Evolutionary conservation across 2,113 vertebrate genomes (phyloP).

Genomic region (Corvus cornix): DNA sequence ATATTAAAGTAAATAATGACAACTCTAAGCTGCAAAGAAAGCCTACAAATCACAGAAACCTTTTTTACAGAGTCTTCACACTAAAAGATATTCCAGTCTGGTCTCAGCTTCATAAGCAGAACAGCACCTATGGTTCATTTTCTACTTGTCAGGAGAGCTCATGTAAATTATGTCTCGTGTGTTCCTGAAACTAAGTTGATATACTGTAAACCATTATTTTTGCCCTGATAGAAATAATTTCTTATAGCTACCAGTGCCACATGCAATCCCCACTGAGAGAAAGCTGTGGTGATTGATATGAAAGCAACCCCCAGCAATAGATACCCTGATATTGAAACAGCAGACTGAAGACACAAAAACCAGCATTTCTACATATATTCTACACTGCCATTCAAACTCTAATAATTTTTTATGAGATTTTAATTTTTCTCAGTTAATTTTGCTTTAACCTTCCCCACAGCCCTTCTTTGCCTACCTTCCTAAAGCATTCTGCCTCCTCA

Average conservation of each 20-base stretch:
- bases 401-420: not conserved
- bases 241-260: not conserved
- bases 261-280: not conserved
- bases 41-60: not conserved
- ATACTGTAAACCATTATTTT: not conserved
- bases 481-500: not conserved
- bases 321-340: not conserved
- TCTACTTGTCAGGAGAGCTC: not conserved
- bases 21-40: not conserved
- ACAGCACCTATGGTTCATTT: not conserved
- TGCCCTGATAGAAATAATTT: constrained; percentile 20
- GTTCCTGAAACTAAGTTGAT: not conserved
- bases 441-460: not conserved
- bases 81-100: not conserved
- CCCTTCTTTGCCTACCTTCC: not conserved
- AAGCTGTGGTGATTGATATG: not conserved
- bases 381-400: not conserved
- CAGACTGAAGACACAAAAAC: not conserved
- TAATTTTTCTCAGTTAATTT: not conserved
- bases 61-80: not conserved
- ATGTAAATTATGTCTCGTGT: not conserved
- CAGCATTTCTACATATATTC: not conserved
- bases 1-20: not conserved
- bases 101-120: not conserved
- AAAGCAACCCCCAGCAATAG: not conserved